Base-by-base conservation (phyloP, 2,113 vertebrate genomes). In the Cyprinodon variegatus region DNA sequence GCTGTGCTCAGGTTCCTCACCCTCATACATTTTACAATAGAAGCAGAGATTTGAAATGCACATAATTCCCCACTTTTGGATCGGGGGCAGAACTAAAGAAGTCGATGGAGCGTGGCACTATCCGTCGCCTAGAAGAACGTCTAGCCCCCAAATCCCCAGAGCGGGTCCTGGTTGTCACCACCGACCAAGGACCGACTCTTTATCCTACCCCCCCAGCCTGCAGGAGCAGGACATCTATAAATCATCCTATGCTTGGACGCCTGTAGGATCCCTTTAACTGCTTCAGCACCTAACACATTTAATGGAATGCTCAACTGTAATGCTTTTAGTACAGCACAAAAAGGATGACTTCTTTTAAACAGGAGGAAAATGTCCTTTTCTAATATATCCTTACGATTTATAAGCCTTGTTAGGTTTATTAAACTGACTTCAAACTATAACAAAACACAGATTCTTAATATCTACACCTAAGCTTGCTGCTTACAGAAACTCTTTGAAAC, bases 31-130 rank as follows among this genome's bases (percentile, higher is more conserved):
- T 81, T 83, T 78, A 65, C 74, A 82, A 53, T 74, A 83, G 68
- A 64, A 68, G 48, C 77, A 71, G 68, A 72, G 79, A 78, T 84
- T 72, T 85, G 15, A 87, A 43, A 83, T 79, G 83, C 85, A 85
- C 80, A 83, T 83, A 79, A 85, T 83, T 85, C 78, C 67, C 3
- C 68, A 75, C 67, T 29, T 77, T 70, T 81, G 79, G 82, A 65
- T 70, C 61, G 12, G 70, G 29, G 83, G 81, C 78, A 79, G 78
- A 86, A 65, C 81, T 82, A 80, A 86, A 77, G 85, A 2, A 74
- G 77, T 80, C 69, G 84, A 69, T 46, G 72, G 72, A 83, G 84
- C 82, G 70, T 59, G 41, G 66, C 81, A 61, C 70, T 74, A 50
- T 46, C 79, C 20, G 3, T 57, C 61, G 37, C 77, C 64, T 2